These are phyloP conservation scores for Sylvilagus floridanus DNA, from an alignment of 2,797 vertebrate genomes.

Conservation along the genomic window DNA sequence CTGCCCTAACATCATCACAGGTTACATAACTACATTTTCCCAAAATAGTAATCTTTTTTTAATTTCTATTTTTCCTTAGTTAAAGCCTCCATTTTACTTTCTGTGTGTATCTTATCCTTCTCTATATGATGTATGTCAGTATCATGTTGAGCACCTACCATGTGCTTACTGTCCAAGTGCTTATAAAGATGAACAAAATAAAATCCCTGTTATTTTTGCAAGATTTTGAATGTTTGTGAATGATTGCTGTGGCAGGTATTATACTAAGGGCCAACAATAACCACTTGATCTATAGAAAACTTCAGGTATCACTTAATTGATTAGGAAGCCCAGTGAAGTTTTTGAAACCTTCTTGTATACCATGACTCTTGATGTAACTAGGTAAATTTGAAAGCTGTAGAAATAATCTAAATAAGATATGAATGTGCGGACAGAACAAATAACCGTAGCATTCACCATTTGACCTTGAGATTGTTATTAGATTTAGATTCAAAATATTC, in stretches of 20 bases:
- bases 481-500: background rate
- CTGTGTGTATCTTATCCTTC: background rate
- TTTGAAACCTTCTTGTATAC: background rate
- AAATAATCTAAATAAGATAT: slow-evolving; percentile 15
- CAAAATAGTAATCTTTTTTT: background rate
- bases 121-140: background rate
- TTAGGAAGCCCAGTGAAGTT: background rate
- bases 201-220: background rate
- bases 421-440: background rate
- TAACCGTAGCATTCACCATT: background rate
- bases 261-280: background rate
- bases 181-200: background rate
- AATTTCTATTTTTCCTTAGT: background rate
- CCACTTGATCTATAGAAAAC: background rate
- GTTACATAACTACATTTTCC: background rate
- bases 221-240: background rate
- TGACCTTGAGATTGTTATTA: background rate
- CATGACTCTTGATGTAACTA: background rate
- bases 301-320: background rate
- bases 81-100: background rate
- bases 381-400: background rate
- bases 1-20: background rate
- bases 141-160: background rate
- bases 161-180: background rate
- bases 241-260: background rate